Percentiles rank a stretch among this genome's conserved stretches.
These are phyloP conservation scores for Physeter macrocephalus DNA, from an alignment of 2,113 vertebrate species.

Conservation along the genomic window DNA sequence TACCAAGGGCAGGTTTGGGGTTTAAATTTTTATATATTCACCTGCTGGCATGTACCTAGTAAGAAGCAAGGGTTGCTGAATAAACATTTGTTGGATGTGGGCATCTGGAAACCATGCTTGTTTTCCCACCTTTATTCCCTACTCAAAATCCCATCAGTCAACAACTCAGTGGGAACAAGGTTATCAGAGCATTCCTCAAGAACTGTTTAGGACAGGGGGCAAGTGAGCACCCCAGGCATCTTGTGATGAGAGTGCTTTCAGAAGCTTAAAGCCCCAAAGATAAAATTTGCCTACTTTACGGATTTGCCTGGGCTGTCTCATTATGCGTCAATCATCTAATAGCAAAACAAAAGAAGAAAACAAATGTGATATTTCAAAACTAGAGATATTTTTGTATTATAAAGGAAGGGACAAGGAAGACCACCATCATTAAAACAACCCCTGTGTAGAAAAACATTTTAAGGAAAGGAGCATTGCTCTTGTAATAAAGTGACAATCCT, in stretches of 20 bases:
- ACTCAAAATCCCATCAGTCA: neutral
- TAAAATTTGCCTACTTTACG: neutral
- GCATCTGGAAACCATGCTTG: neutral
- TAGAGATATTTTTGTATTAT: neutral
- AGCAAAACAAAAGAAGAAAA: slow-evolving; percentile 13
- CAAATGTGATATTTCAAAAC: neutral
- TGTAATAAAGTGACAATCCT: neutral
- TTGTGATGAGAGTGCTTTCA: neutral
- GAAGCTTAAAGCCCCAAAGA: neutral
- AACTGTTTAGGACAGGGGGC: neutral
- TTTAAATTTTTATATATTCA: neutral
- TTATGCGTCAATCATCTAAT: neutral
- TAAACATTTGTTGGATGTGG: neutral
- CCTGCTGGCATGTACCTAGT: neutral
- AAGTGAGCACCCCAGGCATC: neutral
- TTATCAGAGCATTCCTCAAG: neutral
- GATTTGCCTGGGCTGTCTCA: neutral
- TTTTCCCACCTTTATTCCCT: neutral
- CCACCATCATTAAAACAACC: neutral
- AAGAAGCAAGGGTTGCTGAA: neutral
- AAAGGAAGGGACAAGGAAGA: neutral
- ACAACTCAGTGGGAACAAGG: neutral
- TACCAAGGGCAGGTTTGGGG: neutral
- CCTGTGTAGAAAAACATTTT: neutral
- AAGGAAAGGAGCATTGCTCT: neutral